Evolutionary conservation across 2,113 vertebrate genomes (phyloP).

Genomic region (Xenopus laevis): DNA sequence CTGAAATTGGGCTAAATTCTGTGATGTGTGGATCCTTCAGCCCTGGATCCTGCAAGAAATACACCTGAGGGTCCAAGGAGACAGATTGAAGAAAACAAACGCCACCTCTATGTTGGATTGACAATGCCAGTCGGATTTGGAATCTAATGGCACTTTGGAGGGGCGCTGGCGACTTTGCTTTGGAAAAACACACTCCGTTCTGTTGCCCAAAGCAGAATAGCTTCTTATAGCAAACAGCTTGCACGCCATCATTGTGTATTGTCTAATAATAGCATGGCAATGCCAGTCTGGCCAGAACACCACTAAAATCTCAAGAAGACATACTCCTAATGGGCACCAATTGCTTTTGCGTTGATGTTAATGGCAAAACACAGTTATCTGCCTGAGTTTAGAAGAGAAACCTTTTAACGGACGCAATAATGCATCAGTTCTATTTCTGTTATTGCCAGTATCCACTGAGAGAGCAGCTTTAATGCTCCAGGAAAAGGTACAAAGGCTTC

Average conservation of each 20-base stretch:
- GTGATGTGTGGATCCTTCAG: too few relatives aligned
- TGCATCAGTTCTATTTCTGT: too few relatives aligned
- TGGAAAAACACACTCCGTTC: neutral
- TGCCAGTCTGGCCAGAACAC: neutral
- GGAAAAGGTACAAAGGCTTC: too few relatives aligned
- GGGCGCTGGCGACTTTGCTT: conserved; percentile 3
- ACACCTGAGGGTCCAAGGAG: too few relatives aligned
- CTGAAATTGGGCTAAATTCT: neutral
- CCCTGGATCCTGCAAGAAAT: too few relatives aligned
- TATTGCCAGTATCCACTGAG: neutral
- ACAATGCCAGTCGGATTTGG: conserved; percentile 8
- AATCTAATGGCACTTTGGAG: conserved; percentile 26
- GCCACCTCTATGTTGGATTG: neutral
- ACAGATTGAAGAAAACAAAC: neutral
- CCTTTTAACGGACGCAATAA: too few relatives aligned
- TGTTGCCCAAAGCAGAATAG: neutral
- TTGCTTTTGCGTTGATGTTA: too few relatives aligned
- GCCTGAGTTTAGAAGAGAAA: too few relatives aligned
- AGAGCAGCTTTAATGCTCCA: too few relatives aligned
- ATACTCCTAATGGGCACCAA: neutral
- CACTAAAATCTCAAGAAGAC: neutral
- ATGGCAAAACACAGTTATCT: too few relatives aligned
- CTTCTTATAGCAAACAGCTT: neutral
- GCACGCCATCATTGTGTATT: neutral
- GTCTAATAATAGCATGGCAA: neutral